These are phyloP conservation scores for Tiaroga cobitis DNA, from an alignment of 2,797 vertebrate genomes.

Conservation along the genomic window DNA sequence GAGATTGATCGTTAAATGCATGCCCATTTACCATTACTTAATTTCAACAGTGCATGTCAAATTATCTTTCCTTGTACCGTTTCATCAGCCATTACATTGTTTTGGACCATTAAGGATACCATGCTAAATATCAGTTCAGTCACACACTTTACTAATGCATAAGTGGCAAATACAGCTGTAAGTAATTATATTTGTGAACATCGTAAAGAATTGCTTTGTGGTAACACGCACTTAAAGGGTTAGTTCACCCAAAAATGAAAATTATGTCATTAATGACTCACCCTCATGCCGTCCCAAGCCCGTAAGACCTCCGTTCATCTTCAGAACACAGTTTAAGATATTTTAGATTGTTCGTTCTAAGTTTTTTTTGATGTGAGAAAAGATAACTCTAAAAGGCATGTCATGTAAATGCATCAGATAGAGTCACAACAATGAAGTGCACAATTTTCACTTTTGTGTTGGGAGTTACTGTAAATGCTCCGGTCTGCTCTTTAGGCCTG, in stretches of 20 bases:
- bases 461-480: neutral
- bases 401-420: neutral
- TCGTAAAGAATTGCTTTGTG: conserved; percentile 14
- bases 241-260: no score
- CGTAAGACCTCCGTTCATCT: no score
- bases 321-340: no score
- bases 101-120: conserved; percentile 15
- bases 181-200: neutral
- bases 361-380: neutral
- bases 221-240: neutral
- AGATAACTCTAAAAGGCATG: conserved; percentile 30
- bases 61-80: neutral
- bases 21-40: conserved; percentile 6
- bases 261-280: no score
- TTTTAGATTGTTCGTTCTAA: no score
- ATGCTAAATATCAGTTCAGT: neutral
- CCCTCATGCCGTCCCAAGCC: no score
- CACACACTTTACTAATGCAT: conserved; percentile 8
- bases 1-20: neutral
- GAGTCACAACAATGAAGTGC: neutral
- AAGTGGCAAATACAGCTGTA: conserved; percentile 23
- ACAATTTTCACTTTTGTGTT: conserved; percentile 3
- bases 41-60: conserved; percentile 10
- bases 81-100: conserved; percentile 3
- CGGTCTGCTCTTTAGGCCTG: conserved; percentile 11